Conservation (phyloP, 2,113 vertebrate genomes). For the Melanerpes formicivorus region DNA sequence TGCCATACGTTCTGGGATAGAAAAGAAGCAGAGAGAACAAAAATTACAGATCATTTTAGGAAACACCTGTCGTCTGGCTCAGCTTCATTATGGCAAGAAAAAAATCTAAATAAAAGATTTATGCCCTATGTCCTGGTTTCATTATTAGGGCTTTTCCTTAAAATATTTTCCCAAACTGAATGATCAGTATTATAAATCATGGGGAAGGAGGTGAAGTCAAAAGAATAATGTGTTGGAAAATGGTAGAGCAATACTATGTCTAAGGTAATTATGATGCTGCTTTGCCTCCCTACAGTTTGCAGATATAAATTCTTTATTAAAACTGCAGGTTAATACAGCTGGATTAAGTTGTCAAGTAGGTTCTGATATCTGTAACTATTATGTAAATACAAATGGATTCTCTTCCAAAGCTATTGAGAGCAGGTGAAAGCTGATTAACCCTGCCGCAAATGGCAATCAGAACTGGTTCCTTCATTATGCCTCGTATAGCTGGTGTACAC, state of each 20-base stretch:
- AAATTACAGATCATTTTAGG: neutral
- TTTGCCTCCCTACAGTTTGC: neutral
- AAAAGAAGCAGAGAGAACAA: slow-evolving; percentile 4
- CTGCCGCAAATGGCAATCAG: neutral
- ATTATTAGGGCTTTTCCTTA: neutral
- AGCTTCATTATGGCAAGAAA: neutral
- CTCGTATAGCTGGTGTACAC: neutral
- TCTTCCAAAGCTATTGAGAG: neutral
- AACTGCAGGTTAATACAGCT: neutral
- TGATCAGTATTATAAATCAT: neutral
- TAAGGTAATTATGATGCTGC: neutral
- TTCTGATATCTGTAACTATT: neutral
- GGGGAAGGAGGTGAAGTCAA: neutral
- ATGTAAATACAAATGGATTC: neutral
- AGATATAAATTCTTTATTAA: neutral
- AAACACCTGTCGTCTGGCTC: neutral
- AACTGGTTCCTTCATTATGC: neutral
- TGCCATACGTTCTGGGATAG: slow-evolving; percentile 79
- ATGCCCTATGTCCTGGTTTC: neutral
- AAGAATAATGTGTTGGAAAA: neutral
- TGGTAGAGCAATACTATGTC: neutral
- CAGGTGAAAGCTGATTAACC: neutral
- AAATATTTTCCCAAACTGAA: neutral
- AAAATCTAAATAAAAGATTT: neutral
- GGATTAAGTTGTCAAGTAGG: neutral